Percentiles rank a stretch among this genome's conserved stretches.
These are phyloP conservation scores for Oreochromis spilurus DNA, from an alignment of 2,113 vertebrate species.

Conservation along the genomic window DNA sequence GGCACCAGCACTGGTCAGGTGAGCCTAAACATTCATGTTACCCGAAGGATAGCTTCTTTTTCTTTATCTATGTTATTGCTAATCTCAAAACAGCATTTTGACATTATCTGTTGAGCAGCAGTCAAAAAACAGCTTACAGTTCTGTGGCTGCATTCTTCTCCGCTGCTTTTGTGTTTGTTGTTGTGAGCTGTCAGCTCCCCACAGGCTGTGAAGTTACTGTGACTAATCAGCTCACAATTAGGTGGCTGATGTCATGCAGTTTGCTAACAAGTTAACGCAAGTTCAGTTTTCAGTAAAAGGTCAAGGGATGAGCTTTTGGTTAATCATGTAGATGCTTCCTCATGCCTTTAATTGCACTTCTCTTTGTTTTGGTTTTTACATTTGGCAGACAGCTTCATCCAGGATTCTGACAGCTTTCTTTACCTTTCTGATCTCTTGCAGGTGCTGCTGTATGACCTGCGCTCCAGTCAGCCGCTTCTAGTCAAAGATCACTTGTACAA, in stretches of 20 bases:
- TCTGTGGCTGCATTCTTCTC: not conserved
- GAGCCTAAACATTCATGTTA: not conserved
- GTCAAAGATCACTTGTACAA: conserved; percentile 96
- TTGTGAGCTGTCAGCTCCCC: not conserved
- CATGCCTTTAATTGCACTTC: not conserved
- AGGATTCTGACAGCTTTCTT: not conserved
- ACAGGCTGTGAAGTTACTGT: not conserved
- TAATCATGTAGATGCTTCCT: not conserved
- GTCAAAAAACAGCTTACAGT: not conserved
- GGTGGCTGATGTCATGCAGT: not conserved
- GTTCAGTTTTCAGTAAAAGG: not conserved
- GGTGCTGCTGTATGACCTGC: conserved; percentile 94
- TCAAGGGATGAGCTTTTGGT: not conserved
- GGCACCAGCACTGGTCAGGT: conserved; percentile 97
- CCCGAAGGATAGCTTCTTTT: not conserved
- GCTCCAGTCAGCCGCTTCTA: conserved; percentile 84
- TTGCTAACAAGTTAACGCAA: not conserved
- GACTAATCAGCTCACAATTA: not conserved
- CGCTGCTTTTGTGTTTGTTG: not conserved
- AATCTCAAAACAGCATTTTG: not conserved
- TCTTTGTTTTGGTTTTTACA: not conserved
- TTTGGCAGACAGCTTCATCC: not conserved
- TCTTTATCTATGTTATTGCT: not conserved
- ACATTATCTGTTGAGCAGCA: not conserved
- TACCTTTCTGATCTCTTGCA: conserved; percentile 30